Evolutionary conservation across 2,113 vertebrate species (phyloP), one percentile per base, ranked within the genome.

Genomic region (Lutjanus erythropterus): DNA sequence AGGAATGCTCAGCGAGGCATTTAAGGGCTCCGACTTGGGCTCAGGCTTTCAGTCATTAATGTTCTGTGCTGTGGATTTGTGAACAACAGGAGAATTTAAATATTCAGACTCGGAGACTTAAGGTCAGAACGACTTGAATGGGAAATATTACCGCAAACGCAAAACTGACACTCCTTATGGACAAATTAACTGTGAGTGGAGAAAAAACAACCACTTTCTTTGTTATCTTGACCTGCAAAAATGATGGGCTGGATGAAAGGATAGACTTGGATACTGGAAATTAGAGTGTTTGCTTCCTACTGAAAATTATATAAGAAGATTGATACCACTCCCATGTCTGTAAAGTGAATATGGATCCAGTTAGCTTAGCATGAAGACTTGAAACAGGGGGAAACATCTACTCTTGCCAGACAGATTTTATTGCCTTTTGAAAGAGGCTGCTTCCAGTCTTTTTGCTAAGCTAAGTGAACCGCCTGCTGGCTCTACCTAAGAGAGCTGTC

Each of bases 1-100:
- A 73, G 60, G 72, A 75, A 64, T 71, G 83, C 78, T 90, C 87
- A 84, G 83, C 8, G 69, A 93, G 80, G 85, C 90, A 60, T 86
- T 90, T 80, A 79, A 87, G 76, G 55, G 56, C 76, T 89, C 84
- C 67, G 64, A 50, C 69, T 61, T 18, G 49, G 41, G 42, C 73
- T 86, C 68, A 56, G 86, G 66, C 66, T 1, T 14, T 67, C 69
- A 66, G 80, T 78, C 81, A 80, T 85, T 88, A 78, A 81, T 78
- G 58, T 67, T 77, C 74, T 62, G 60, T 9, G 59, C 68, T 75
- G 76, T 62, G 69, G 77, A 84, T 88, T 84, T 91, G 81, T 85
- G 64, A 87, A 81, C 35, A 64, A 70, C 70, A 58, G 47, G 69
- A 71, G 71, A 61, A 87, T 89, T 87, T 76, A 75, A 83, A 86